phyloP scores from a whole-genome alignment of 2,888 invertebrate species.

The Dendrolimus houi region DNA sequence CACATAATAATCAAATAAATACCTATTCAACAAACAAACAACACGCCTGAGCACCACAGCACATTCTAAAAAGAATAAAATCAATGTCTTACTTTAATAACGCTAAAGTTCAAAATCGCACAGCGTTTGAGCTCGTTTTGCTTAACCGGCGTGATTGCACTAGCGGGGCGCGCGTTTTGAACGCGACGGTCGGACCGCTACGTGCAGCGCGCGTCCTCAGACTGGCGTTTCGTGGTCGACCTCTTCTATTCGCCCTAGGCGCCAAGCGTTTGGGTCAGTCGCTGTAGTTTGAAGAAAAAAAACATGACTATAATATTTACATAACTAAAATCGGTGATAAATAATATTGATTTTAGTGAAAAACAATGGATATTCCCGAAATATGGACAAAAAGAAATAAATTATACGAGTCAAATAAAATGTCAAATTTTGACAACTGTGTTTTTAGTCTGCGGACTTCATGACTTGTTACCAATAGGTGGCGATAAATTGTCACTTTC shows the following conservation, averaged over 20 bases:
- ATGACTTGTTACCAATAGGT: too few species aligned
- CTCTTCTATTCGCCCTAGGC: slow-evolving; percentile 87
- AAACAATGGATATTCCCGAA: too few species aligned
- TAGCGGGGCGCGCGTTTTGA: slow-evolving; percentile 33
- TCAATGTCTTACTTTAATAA: neutral
- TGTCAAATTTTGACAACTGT: too few species aligned
- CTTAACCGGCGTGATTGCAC: slow-evolving; percentile 14
- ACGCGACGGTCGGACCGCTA: slow-evolving; percentile 39
- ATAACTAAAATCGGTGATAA: too few species aligned
- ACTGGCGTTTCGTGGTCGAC: slow-evolving; percentile 88
- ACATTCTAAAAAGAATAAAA: neutral
- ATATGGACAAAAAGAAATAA: too few species aligned
- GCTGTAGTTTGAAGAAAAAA: slow-evolving; percentile 44
- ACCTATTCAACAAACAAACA: neutral
- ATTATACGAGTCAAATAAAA: too few species aligned
- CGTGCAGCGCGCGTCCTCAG: slow-evolving; percentile 72
- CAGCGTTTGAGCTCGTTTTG: neutral
- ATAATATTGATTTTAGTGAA: too few species aligned
- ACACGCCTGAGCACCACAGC: neutral
- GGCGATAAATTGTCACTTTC: too few species aligned
- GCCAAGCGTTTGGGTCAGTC: slow-evolving; percentile 87
- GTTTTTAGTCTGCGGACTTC: too few species aligned
- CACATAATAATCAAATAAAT: neutral
- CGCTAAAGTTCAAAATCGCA: neutral
- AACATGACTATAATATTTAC: slow-evolving; percentile 1